Conservation (phyloP, 2,113 vertebrate species). For the Electrona antarctica region DNA sequence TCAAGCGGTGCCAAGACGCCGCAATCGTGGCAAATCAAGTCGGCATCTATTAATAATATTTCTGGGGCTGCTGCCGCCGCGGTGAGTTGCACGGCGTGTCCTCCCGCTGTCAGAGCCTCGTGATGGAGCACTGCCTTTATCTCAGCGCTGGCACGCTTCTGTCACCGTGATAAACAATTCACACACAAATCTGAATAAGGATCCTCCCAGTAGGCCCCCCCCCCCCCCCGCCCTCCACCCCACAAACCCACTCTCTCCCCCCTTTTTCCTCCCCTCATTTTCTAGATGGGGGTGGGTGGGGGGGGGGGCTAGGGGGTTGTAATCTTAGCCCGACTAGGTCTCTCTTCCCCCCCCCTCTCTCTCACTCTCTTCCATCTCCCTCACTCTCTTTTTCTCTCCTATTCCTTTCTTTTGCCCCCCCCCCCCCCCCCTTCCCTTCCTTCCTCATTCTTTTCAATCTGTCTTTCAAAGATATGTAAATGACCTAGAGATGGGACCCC, state of each 20-base stretch:
- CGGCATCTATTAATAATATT: slow-evolving; percentile 99
- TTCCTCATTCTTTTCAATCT: slow-evolving; percentile 77
- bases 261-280: slow-evolving; percentile 64
- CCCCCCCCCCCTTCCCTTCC: slow-evolving; percentile 49
- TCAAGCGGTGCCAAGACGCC: slow-evolving; percentile 86
- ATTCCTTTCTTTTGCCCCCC: no score
- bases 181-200: slow-evolving; percentile 99
- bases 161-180: slow-evolving; percentile 99
- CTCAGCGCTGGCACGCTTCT: slow-evolving; percentile 98
- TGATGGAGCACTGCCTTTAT: slow-evolving; percentile 99
- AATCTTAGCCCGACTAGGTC: slow-evolving; percentile 70
- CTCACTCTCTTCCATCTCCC: background rate
- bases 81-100: slow-evolving; percentile 89
- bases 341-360: slow-evolving; percentile 52
- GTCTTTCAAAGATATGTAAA: slow-evolving; percentile 83
- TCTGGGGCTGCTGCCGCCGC: slow-evolving; percentile 94
- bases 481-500: slow-evolving; percentile 80
- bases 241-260: background rate
- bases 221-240: slow-evolving; percentile 64
- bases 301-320: slow-evolving; percentile 59
- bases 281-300: slow-evolving; percentile 62
- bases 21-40: slow-evolving; percentile 99
- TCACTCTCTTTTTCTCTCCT: background rate
- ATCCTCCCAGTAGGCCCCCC: slow-evolving; percentile 98
- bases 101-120: slow-evolving; percentile 96